These are phyloP conservation scores for Lamprologus ornatipinnis DNA, from an alignment of 2,113 vertebrate genomes.

Conservation along the genomic window DNA sequence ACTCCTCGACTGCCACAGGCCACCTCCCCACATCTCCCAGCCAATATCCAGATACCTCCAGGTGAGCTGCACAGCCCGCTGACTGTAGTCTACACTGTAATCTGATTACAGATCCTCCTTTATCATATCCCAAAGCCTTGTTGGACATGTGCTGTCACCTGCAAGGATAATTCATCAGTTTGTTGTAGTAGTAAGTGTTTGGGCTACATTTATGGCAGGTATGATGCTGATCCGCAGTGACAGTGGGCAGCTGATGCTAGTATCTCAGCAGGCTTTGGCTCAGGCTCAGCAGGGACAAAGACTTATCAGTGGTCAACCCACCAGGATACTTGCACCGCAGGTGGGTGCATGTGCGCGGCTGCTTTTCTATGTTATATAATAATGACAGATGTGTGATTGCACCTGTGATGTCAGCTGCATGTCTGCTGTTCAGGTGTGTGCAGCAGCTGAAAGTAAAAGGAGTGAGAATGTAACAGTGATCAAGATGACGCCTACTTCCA, in stretches of 20 bases:
- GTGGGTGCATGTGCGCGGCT: constrained; percentile 45
- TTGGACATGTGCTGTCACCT: neutral
- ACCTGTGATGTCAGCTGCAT: neutral
- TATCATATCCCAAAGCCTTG: neutral
- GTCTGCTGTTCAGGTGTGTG: constrained; percentile 63
- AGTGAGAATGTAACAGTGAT: constrained; percentile 64
- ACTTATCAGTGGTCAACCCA: constrained; percentile 29
- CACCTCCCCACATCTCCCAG: constrained; percentile 72
- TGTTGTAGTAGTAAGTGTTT: neutral
- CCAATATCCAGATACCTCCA: constrained; percentile 83
- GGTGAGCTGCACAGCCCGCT: constrained; percentile 62
- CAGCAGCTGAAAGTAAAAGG: constrained; percentile 67
- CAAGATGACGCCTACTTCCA: constrained; percentile 59
- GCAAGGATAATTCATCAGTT: neutral
- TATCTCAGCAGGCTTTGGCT: constrained; percentile 86
- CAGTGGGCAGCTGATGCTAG: constrained; percentile 89
- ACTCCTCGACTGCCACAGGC: constrained; percentile 50
- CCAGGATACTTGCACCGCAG: constrained; percentile 72
- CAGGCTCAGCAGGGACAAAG: constrained; percentile 68
- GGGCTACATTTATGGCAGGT: constrained; percentile 58
- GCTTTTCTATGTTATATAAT: neutral
- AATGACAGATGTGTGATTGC: neutral
- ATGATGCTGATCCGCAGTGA: constrained; percentile 90
- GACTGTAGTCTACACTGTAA: neutral
- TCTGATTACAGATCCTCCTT: neutral